phyloP scores from a whole-genome alignment of 2,113 vertebrate genomes.

The Elaphurus davidianus region DNA sequence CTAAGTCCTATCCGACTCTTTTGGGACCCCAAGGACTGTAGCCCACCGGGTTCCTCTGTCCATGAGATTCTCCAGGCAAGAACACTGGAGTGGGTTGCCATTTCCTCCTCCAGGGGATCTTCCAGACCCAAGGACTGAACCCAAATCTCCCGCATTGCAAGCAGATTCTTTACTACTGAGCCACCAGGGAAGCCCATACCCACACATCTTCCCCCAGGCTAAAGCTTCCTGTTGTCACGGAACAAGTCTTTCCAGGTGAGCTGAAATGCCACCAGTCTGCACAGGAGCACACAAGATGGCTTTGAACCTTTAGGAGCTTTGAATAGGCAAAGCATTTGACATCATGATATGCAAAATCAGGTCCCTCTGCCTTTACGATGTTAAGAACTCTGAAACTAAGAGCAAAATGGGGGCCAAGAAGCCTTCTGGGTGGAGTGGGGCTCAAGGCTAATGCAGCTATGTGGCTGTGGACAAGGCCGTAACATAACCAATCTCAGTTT shows the following conservation, averaged over 20 bases:
- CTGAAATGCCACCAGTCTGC: rapidly evolving
- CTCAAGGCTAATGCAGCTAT: not conserved
- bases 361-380: not conserved
- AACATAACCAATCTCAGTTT: not conserved
- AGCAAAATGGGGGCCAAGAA: not conserved
- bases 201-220: not conserved
- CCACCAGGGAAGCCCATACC: not conserved
- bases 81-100: not conserved
- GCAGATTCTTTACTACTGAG: not conserved
- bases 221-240: not conserved
- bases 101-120: not conserved
- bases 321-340: not conserved
- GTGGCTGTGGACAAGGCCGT: not conserved
- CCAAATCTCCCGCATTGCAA: not conserved
- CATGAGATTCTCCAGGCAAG: not conserved
- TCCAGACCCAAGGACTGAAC: not conserved
- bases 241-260: not conserved
- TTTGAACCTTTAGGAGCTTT: not conserved
- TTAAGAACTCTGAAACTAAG: not conserved
- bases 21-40: not conserved
- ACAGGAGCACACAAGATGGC: rapidly evolving
- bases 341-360: not conserved
- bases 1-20: not conserved
- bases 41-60: not conserved
- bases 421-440: not conserved